Conservation (phyloP, 2,113 vertebrate genomes). For the Nanorana parkeri region DNA sequence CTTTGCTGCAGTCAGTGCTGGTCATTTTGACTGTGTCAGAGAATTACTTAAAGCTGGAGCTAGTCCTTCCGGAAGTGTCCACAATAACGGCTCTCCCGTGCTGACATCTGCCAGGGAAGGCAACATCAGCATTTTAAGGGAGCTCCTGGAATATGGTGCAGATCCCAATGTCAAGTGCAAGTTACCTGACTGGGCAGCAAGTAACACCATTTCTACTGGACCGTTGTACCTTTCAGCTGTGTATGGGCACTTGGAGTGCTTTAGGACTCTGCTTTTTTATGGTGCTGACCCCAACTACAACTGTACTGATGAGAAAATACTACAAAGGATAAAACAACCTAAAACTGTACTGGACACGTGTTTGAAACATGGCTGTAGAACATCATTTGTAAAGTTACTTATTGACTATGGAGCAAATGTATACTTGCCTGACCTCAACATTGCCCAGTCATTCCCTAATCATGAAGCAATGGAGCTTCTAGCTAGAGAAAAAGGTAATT, state of each 20-base stretch:
- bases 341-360: slow-evolving; percentile 89
- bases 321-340: slow-evolving; percentile 78
- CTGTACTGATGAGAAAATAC: slow-evolving; percentile 79
- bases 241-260: slow-evolving; percentile 90
- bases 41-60: slow-evolving; percentile 86
- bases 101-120: slow-evolving; percentile 88
- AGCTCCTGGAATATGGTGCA: slow-evolving; percentile 82
- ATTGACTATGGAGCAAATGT: slow-evolving; percentile 93
- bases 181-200: slow-evolving; percentile 82
- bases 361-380: slow-evolving; percentile 80
- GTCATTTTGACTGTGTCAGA: slow-evolving; percentile 84
- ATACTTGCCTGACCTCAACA: slow-evolving; percentile 77
- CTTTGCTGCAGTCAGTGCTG: slow-evolving; percentile 88
- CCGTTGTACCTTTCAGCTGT: slow-evolving; percentile 87
- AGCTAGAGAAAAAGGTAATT: slow-evolving; percentile 85
- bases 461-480: slow-evolving; percentile 80
- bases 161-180: slow-evolving; percentile 83
- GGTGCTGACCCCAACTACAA: slow-evolving; percentile 92
- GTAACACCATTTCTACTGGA: slow-evolving; percentile 80
- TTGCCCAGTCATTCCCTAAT: slow-evolving; percentile 68
- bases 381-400: slow-evolving; percentile 84
- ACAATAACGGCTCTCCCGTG: slow-evolving; percentile 91
- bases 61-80: slow-evolving; percentile 80
- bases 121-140: slow-evolving; percentile 72
- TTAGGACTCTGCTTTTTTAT: slow-evolving; percentile 83